Evolutionary conservation across 2,888 invertebrate species (phyloP).

Genomic region (Drosophila leonis): DNA sequence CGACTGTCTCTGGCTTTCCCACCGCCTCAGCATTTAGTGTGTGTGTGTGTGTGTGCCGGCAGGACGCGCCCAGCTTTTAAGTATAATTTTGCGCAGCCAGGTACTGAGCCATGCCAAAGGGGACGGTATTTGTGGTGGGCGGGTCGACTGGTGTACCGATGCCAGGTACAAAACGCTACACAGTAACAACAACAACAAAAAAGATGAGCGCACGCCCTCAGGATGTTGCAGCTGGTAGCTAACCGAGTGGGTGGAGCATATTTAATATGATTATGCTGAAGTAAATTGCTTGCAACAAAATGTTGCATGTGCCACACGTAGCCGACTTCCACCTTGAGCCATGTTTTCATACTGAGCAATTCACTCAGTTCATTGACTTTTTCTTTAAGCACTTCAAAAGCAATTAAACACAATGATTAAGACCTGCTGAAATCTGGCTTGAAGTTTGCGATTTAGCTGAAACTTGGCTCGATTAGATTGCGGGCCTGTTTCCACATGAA

Average conservation of each 20-base stretch:
- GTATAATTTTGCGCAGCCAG: constrained; percentile 63
- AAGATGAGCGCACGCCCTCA: constrained; percentile 73
- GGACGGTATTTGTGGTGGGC: not conserved
- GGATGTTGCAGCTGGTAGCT: constrained; percentile 54
- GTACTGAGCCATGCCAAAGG: constrained; percentile 9
- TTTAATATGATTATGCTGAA: constrained; percentile 80
- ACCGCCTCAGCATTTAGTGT: constrained; percentile 9
- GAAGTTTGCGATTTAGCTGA: not conserved
- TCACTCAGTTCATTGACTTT: constrained; percentile 48
- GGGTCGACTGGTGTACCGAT: constrained; percentile 27
- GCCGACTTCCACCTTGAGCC: constrained; percentile 26
- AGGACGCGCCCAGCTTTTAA: constrained; percentile 77
- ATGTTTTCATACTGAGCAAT: constrained; percentile 32
- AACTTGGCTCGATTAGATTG: not conserved
- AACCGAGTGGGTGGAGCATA: constrained; percentile 76
- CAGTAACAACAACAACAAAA: constrained; percentile 43
- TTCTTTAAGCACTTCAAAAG: constrained; percentile 41
- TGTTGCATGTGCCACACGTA: constrained; percentile 66
- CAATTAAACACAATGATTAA: constrained; percentile 61
- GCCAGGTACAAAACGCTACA: constrained; percentile 74
- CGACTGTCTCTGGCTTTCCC: constrained; percentile 24
- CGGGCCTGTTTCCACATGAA: not conserved
- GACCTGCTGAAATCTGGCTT: constrained; percentile 3
- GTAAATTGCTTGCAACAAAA: constrained; percentile 82
- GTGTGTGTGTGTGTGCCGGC: constrained; percentile 3